These are phyloP conservation scores for Neuroterus valhalla DNA, from an alignment of 1,140 invertebrate genomes.

Conservation along the genomic window DNA sequence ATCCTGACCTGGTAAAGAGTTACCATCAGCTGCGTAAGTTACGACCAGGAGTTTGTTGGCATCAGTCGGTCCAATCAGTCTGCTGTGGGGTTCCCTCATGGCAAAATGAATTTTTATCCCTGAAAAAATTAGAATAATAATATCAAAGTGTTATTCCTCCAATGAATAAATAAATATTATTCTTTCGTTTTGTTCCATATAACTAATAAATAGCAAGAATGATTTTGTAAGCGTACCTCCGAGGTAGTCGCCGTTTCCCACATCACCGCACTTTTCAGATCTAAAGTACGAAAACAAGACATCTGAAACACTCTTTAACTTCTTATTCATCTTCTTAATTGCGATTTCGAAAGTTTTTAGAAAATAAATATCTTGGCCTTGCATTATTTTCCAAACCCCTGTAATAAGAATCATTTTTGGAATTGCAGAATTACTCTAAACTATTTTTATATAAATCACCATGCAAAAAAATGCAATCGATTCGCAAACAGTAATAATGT, in stretches of 20 bases:
- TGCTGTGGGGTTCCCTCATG: slow-evolving; percentile 65
- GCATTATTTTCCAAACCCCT: slow-evolving; percentile 62
- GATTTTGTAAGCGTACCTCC: slow-evolving; percentile 54
- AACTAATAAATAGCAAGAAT: slow-evolving; percentile 1
- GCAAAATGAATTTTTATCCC: slow-evolving; percentile 70
- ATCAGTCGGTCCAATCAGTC: slow-evolving; percentile 61
- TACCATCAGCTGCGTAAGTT: slow-evolving; percentile 82
- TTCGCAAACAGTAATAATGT: background rate
- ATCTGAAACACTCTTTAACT: slow-evolving; percentile 67
- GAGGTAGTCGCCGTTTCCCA: slow-evolving; percentile 67
- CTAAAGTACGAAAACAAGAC: slow-evolving; percentile 71
- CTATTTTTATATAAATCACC: background rate
- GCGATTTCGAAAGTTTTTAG: slow-evolving; percentile 71
- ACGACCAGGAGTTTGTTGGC: slow-evolving; percentile 78
- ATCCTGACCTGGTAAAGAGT: slow-evolving; percentile 78
- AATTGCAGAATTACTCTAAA: background rate
- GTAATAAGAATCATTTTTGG: slow-evolving; percentile 1
- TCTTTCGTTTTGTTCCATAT: background rate
- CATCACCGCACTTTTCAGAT: slow-evolving; percentile 65
- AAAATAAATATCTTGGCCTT: slow-evolving; percentile 68
- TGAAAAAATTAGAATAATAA: slow-evolving; percentile 25
- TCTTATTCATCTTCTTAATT: slow-evolving; percentile 66
- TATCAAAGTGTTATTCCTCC: slow-evolving; percentile 2
- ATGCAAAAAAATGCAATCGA: background rate
- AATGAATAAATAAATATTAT: background rate